Conservation (phyloP, 1,140 invertebrate genomes). For the Drosophila punjabiensis region DNA sequence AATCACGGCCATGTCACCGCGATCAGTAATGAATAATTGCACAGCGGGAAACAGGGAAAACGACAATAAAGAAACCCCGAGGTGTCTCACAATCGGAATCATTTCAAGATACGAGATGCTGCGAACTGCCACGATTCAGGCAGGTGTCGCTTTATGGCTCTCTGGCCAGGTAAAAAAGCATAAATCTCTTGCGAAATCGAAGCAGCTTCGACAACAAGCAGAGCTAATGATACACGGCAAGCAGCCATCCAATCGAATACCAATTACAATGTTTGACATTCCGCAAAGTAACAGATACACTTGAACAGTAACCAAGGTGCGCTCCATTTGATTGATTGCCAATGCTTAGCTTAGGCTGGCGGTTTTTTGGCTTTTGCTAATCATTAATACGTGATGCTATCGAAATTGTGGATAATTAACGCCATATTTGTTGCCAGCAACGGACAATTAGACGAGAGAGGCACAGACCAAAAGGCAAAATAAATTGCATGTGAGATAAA, state of each 20-base stretch:
- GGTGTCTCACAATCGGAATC: conserved; percentile 43
- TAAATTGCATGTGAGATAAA: conserved; percentile 79
- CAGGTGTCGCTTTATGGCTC: conserved; percentile 56
- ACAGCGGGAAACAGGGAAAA: conserved; percentile 52
- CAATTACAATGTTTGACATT: conserved; percentile 79
- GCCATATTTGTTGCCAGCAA: conserved; percentile 71
- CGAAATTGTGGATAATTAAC: conserved; percentile 80
- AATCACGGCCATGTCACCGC: conserved; percentile 42
- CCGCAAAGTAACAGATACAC: conserved; percentile 60
- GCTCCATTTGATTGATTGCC: conserved; percentile 75
- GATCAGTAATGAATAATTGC: conserved; percentile 68
- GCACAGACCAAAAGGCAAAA: conserved; percentile 58
- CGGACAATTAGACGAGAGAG: conserved; percentile 64
- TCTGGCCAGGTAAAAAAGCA: conserved; percentile 60
- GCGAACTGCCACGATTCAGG: conserved; percentile 15
- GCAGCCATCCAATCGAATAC: conserved; percentile 57
- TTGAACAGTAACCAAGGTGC: conserved; percentile 33
- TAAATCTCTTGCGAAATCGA: conserved; percentile 69
- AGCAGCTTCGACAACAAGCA: conserved; percentile 8
- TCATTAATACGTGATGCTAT: conserved; percentile 81
- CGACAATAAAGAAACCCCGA: conserved; percentile 18
- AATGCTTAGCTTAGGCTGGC: conserved; percentile 24
- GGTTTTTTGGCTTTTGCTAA: conserved; percentile 57
- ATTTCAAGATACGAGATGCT: conserved; percentile 29
- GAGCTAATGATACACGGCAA: conserved; percentile 41